Evolutionary conservation across 2,888 invertebrate species (phyloP), one percentile per base, ranked within the genome.

Genomic region (Amblyjoppa fuscipennis): DNA sequence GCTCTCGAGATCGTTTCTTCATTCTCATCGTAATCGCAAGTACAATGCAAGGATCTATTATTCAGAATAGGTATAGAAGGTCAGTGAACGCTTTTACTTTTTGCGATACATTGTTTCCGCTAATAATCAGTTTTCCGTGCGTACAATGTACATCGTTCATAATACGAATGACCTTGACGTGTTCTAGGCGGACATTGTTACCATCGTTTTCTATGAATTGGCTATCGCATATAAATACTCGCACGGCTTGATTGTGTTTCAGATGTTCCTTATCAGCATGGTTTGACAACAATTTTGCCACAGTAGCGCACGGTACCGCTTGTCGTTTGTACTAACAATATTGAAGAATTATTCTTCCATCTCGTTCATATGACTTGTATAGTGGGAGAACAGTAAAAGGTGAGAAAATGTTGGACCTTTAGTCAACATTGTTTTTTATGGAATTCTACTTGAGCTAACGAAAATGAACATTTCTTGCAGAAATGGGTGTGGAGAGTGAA

Each of bases 401-500:
- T 49, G 16, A 16, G 45, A 16, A 49, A 16, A 49, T 49, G 3
- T 49, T 16, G 11, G 11, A 11, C 3, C 13, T 16, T 49, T 16
- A 16, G 16, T 3, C 16, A 49, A 49, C 45, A 49, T 16, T 25
- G 20, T 56, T 9, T 56, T 25, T 6, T 9, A 25, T 56, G 20
- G 53, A 56, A 20, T 56, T 56, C 9, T 25, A 56, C 53, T n/a
- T 20, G 20, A 20, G 20, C 20, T 20, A 20, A 56, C 2, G 20
- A 56, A 9, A 4, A 45, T 45, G 3, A 49, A 49, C 3, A 16
- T 16, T 16, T 49, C 4, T 49, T 49, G 31, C 11, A 49, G 20
- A 61, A 28, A 71, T 64, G 76, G 34, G 38, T 13, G 25, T 13
- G 6, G 13, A 34, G 11, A n/a, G 41, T 13, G 41, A 82, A 56